Evolutionary conservation across 2,888 invertebrate genomes (phyloP), one percentile per base, ranked within the genome.

Genomic region (Pyralis farinalis): DNA sequence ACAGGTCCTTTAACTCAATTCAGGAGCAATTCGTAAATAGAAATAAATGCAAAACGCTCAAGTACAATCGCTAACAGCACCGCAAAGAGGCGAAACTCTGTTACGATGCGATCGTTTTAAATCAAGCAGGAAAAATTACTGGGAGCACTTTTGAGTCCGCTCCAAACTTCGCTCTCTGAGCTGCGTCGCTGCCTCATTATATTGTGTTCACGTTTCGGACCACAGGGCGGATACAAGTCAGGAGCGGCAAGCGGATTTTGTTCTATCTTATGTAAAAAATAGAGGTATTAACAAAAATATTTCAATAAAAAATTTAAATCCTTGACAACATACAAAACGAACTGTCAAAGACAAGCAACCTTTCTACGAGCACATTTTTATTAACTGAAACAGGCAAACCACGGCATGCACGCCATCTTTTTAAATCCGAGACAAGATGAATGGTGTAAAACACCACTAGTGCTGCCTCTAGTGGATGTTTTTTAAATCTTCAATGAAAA

Each of bases 121-220:
- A 80, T 82, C 78, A 79, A 74, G 71, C 81, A 70, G 71, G 71
- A 82, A 83, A 82, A 84, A 83, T 84, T 84, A 82, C 81, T 71
- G 50, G 53, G 61, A 81, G 73, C 72, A 75, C 77, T 85, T 80
- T 79, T 73, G 73, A 81, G 82, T 71, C 62, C 63, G 68, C 64
- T 73, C 69, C 71, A 76, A 81, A 81, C 77, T 80, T 81, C 67
- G 58, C 76, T 77, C 73, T 79, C 64, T 64, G 69, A 58, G 52
- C 46, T 47, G 43, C 46, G 36, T 58, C 61, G 58, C 67, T 64
- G 69, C 66, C 78, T 83, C 79, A 80, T 83, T 82, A 81, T 79
- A 82, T 84, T 84, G 81, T 81, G 76, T 80, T 79, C 84, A 81
- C 83, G 82, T 83, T 74, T 74, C 49, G 65, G 64, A 60, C 65